Evolutionary conservation across 2,888 invertebrate genomes (phyloP), one percentile per base, ranked within the genome.

Genomic region (Brenthis hecate): DNA sequence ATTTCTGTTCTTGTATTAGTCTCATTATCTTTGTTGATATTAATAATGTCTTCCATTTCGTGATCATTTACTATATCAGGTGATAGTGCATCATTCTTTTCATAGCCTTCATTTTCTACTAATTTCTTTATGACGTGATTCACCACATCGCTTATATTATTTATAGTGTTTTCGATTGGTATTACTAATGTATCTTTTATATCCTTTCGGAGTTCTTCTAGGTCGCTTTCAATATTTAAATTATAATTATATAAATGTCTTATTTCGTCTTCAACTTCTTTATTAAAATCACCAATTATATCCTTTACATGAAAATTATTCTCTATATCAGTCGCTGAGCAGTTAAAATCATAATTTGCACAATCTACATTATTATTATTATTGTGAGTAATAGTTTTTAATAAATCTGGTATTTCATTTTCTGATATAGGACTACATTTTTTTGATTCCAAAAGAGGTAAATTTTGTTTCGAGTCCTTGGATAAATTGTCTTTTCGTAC

Each of bases 251-350:
- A 80, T 72, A 94, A 83, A 74, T 89, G 88, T 73, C 91, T 93
- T 65, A 94, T 92, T 88, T 94, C 94, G 70, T 93, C 93, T 85
- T 94, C 94, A 54, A 94, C 88, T 86, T 94, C 94, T 81, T 93
- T 93, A 71, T 93, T 93, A 75, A 94, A 94, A 81, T 94, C 93
- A 36, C 94, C 94, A 70, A 94, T 93, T 56, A 94, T 94, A 77
- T 93, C 90, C 76, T 87, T 89, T 6, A 89, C 83, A 55, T 89
- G 79, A 76, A 92, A 92, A 76, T 92, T 92, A 74, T 91, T 91
- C 79, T 92, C 92, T 75, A 92, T 88, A 74, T 92, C 92, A 48
- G 88, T 85, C 74, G 88, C 85, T 62, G 85, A 82, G 72, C 85
- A 91, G 75, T 81, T 83, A 14, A 83, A 75, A 61, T 89, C 89